Evolutionary conservation across 2,888 invertebrate genomes (phyloP), one percentile per base, ranked within the genome.

Genomic region (Drosophila nigritarsus): DNA sequence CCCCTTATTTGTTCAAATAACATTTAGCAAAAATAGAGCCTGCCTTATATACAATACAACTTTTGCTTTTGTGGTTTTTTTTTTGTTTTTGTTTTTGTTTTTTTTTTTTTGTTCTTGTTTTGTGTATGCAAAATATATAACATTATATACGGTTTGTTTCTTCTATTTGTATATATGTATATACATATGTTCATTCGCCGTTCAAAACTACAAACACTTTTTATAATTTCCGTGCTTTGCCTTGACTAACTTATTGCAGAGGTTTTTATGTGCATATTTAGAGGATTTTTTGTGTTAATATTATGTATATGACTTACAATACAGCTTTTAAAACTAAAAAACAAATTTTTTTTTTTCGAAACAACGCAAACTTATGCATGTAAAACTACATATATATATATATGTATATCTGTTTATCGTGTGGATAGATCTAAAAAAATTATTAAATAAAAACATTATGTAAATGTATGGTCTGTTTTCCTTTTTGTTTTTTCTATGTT

Each of bases 1-100:
- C 83, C 78, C 88, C 82, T 73, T 89, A 88, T 84, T 89, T 87
- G 84, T 87, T 87, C 74, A 87, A 89, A 87, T 90, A 88, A 90
- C 90, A 90, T 90, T 89, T 88, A 88, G 90, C 90, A 88, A 90
- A 88, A 88, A 88, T 90, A 88, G 89, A 89, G 77, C 80, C 79
- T 90, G 83, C 86, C 82, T 79, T 87, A 78, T 89, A 72, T 89
- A 87, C 88, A 88, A 83, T 88, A 88, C 78, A 84, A 86, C 86
- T 86, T 81, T 78, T 82, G 73, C 67, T 75, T 85, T 50, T 65
- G 55, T 74, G 58, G 20, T 65, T 62, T 49, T 55, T 61, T 70
- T 54, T 53, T 51, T 40, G 62, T 79, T 72, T 34, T 53, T 30
- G 65, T n/a, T 42, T 40, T 53, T 50, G 49, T 24, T 60, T 59